These are phyloP conservation scores for Temnothorax longispinosus DNA, from an alignment of 1,140 invertebrate species.

Conservation along the genomic window DNA sequence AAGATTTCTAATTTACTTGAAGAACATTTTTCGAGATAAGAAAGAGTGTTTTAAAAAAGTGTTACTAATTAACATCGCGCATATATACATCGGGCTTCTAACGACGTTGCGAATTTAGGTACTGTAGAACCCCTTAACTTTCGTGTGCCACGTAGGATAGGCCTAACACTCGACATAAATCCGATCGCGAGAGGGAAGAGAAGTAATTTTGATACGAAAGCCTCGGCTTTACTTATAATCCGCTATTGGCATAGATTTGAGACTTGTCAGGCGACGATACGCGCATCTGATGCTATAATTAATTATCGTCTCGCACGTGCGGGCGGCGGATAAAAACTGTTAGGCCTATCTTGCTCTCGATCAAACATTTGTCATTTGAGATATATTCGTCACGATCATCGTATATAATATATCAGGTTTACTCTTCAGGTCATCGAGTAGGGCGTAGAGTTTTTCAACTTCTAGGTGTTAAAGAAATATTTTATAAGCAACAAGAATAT, in stretches of 20 bases:
- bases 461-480: conserved; percentile 81
- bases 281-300: neutral
- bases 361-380: conserved; percentile 62
- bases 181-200: neutral
- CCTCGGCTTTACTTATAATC: neutral
- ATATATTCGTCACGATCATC: conserved; percentile 76
- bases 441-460: conserved; percentile 80
- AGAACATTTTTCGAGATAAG: neutral
- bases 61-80: neutral
- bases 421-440: conserved; percentile 75
- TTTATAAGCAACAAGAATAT: conserved; percentile 72
- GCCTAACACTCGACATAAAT: neutral
- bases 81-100: conserved; percentile 12
- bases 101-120: neutral
- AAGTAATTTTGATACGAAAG: conserved; percentile 32
- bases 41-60: neutral
- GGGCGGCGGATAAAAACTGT: conserved; percentile 26
- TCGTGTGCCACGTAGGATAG: conserved; percentile 32
- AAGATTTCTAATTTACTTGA: neutral
- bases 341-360: conserved; percentile 58
- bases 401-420: conserved; percentile 73
- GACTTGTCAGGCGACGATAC: neutral
- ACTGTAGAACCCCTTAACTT: conserved; percentile 7
- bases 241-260: neutral
- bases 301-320: conserved; percentile 31